Conservation (phyloP, 2,888 invertebrate genomes). For the Cancer borealis region DNA sequence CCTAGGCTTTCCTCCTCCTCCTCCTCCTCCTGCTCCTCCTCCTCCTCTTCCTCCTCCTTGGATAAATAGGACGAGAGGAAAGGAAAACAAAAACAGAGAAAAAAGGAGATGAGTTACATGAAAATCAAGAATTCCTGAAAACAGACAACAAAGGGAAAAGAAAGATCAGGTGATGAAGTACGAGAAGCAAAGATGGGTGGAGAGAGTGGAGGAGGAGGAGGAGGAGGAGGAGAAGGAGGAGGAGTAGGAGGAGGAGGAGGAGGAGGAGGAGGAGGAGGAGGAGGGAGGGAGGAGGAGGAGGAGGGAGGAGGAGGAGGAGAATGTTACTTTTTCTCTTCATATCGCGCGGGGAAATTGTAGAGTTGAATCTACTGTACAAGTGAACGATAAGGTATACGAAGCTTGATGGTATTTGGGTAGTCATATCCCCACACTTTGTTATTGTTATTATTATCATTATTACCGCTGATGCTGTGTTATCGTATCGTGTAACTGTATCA, state of each 20-base stretch:
- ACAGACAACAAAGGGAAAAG: slow-evolving; percentile 1
- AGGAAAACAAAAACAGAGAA: background rate
- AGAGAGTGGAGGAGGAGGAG: background rate
- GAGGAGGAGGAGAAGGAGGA: background rate
- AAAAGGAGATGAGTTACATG: background rate
- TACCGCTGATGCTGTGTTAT: background rate
- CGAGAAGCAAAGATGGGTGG: background rate
- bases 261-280: background rate
- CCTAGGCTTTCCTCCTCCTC: slow-evolving; percentile 16
- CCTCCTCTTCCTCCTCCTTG: background rate
- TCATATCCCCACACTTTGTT: too few species aligned
- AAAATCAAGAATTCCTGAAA: background rate
- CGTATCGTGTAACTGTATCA: background rate
- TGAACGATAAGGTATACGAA: too few species aligned
- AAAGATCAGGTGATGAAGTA: too few species aligned
- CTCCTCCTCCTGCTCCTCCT: slow-evolving; percentile 18
- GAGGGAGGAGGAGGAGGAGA: too few species aligned
- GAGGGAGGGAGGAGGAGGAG: background rate
- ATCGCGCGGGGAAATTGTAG: too few species aligned
- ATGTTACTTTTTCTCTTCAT: too few species aligned
- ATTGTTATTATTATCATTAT: background rate
- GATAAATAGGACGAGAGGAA: background rate
- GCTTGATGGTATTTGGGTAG: too few species aligned
- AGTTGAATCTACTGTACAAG: too few species aligned
- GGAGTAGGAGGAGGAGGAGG: background rate